A percentile compares a stretch with the other conserved stretches of the same genome.
Conservation (phyloP, 2,113 vertebrate genomes). For the Sialia sialis region DNA sequence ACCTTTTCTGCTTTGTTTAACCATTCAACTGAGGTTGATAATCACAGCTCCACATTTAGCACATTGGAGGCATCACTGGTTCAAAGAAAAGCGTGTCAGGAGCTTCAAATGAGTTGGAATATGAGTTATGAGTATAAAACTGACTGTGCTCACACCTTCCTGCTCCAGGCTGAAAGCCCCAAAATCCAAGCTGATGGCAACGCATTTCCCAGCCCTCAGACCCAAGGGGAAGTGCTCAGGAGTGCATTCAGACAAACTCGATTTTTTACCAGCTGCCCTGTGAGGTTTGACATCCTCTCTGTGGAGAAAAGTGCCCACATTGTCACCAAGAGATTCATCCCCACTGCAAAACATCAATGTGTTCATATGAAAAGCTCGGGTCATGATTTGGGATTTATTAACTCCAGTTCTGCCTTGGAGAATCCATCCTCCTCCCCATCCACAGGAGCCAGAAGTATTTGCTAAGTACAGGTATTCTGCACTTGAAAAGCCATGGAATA, state of each 20-base stretch:
- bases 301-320: not conserved
- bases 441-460: not conserved
- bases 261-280: not conserved
- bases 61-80: not conserved
- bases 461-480: not conserved
- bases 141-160: fast-evolving
- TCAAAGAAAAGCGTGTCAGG: not conserved
- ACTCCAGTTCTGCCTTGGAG: not conserved
- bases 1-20: constrained; percentile 3
- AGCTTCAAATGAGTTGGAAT: not conserved
- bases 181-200: not conserved
- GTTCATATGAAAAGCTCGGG: not conserved
- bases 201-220: not conserved
- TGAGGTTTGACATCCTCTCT: not conserved
- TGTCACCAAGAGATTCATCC: not conserved
- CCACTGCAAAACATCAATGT: not conserved
- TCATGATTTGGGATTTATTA: not conserved
- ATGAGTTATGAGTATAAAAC: not conserved
- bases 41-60: not conserved
- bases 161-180: not conserved
- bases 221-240: not conserved
- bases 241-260: not conserved
- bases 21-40: not conserved
- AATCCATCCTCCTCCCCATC: not conserved
- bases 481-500: not conserved